A percentile compares a stretch with the other conserved stretches of the same genome.
Evolutionary conservation across 2,888 invertebrate species (phyloP).

Genomic region (Hyposoter didymator): DNA sequence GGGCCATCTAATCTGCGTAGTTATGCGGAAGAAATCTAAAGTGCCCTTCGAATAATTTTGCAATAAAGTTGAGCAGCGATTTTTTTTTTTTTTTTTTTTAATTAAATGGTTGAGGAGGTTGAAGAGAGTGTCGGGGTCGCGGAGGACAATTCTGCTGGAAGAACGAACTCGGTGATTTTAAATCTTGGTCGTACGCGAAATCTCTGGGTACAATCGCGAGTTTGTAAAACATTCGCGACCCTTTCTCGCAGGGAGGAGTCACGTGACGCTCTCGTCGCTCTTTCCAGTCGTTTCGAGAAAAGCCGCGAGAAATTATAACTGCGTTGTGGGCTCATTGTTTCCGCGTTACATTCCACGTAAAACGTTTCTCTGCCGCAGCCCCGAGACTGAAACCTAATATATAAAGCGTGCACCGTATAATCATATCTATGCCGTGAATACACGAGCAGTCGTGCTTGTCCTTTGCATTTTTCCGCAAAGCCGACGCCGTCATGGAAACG

Average conservation of each 20-base stretch:
- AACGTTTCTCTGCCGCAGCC: slow-evolving; percentile 8
- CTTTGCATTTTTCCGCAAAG: slow-evolving; percentile 39
- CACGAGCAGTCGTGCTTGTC: slow-evolving; percentile 19
- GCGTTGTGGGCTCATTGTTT: slow-evolving; percentile 54
- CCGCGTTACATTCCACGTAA: slow-evolving; percentile 56
- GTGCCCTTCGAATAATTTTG: neutral
- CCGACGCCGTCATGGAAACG: slow-evolving; percentile 53
- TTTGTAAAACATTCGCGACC: slow-evolving; percentile 34
- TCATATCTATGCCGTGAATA: neutral
- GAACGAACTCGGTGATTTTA: slow-evolving; percentile 33
- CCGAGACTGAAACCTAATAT: slow-evolving; percentile 25
- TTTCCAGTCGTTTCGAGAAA: slow-evolving; percentile 38
- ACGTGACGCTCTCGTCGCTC: slow-evolving; percentile 25
- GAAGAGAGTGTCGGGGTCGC: neutral
- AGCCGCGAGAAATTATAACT: slow-evolving; percentile 57
- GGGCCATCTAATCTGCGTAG: neutral
- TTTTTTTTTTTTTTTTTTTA: neutral
- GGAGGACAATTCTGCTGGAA: neutral
- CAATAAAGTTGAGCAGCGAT: neutral
- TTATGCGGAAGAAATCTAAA: neutral
- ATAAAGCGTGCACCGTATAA: neutral
- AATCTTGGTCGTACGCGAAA: slow-evolving; percentile 28
- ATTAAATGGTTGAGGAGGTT: neutral
- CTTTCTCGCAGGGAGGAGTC: slow-evolving; percentile 2
- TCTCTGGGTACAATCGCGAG: slow-evolving; percentile 47